A percentile compares a stretch with the other conserved stretches of the same genome.
phyloP scores from a whole-genome alignment of 2,888 invertebrate genomes.

The Spisula solida region DNA sequence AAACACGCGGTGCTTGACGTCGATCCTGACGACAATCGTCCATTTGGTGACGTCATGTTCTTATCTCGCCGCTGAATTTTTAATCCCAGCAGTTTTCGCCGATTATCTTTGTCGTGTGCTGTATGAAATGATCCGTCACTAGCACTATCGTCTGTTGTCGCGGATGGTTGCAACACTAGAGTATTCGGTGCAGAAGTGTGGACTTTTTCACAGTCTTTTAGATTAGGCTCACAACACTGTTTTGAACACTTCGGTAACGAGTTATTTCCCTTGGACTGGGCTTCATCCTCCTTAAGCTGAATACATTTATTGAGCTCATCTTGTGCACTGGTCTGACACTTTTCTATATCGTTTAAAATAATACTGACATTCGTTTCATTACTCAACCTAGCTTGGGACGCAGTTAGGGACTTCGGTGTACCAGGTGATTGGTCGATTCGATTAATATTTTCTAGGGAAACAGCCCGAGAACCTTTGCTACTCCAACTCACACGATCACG shows the following conservation, averaged over 20 bases:
- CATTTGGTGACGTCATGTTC: conserved; percentile 22
- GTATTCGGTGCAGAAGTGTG: not conserved
- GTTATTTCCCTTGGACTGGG: not conserved
- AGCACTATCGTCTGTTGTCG: conserved; percentile 34
- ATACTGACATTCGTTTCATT: conserved; percentile 45
- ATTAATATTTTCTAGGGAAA: conserved; percentile 64
- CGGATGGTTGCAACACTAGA: conserved; percentile 14
- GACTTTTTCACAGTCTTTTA: not conserved
- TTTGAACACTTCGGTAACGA: not conserved
- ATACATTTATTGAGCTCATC: not conserved
- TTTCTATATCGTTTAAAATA: conserved; percentile 39
- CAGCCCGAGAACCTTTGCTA: conserved; percentile 54
- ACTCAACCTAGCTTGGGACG: conserved; percentile 23
- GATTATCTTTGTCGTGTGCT: conserved; percentile 18
- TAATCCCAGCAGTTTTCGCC: conserved; percentile 12
- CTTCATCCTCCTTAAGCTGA: not conserved
- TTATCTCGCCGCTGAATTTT: conserved; percentile 35
- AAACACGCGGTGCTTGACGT: conserved; percentile 34
- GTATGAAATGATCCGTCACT: conserved; percentile 33
- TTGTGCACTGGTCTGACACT: conserved; percentile 2
- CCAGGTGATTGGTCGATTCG: conserved; percentile 47
- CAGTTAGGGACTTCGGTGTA: not conserved
- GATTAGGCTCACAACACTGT: not conserved
- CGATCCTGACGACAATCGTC: conserved; percentile 57
- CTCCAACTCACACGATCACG: conserved; percentile 42